phyloP scores from a whole-genome alignment of 2,888 invertebrate species.

The Augochlorella aurata region DNA sequence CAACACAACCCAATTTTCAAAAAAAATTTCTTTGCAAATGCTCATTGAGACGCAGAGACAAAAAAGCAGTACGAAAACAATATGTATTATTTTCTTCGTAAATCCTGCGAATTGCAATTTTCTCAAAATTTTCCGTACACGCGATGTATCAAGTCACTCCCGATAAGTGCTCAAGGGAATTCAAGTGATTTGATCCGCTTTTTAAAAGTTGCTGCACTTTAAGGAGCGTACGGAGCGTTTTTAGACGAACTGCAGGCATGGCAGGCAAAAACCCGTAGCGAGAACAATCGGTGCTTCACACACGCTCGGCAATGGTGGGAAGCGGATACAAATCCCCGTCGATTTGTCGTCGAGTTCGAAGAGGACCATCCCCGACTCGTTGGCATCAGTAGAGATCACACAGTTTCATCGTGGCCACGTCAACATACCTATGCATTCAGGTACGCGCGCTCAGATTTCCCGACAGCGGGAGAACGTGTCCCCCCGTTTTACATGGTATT shows the following conservation, averaged over 20 bases:
- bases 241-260: not conserved
- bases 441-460: constrained; percentile 53
- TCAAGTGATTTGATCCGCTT: not conserved
- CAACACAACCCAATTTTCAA: too few relatives aligned
- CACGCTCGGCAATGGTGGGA: constrained; percentile 48
- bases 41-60: too few relatives aligned
- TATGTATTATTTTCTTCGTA: too few relatives aligned
- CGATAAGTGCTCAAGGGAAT: not conserved
- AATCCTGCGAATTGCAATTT: too few relatives aligned
- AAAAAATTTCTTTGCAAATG: too few relatives aligned
- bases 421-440: constrained; percentile 57
- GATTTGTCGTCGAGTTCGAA: constrained; percentile 50
- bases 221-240: not conserved
- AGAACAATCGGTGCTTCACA: constrained; percentile 27
- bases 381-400: constrained; percentile 73
- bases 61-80: too few relatives aligned
- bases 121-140: too few relatives aligned
- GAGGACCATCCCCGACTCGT: constrained; percentile 60
- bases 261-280: not conserved
- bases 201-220: not conserved
- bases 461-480: constrained; percentile 19
- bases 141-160: not conserved
- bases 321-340: constrained; percentile 49
- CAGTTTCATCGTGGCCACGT: constrained; percentile 63
- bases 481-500: constrained; percentile 90